Base-by-base conservation (phyloP, 2,113 vertebrate genomes). In the Ellobius talpinus region DNA sequence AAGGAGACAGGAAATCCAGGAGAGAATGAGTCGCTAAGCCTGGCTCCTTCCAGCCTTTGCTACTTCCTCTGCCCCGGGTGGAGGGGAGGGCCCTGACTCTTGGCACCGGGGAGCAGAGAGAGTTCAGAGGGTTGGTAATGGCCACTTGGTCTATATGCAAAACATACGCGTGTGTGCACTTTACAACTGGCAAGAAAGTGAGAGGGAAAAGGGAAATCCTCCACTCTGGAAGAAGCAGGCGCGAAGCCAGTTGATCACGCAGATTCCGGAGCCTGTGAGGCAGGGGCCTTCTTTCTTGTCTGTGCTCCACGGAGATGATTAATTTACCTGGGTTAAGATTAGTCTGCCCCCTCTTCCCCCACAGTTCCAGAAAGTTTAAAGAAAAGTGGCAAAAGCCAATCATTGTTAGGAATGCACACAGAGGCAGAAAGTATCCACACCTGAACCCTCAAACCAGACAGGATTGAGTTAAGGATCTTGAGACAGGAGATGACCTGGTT, bases 1-100 rank as follows among this genome's bases (percentile, higher is more conserved):
- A 86, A 72, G 52, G 68, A 93, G 97, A 89, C 98, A 98, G 98
- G 98, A 98, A 98, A 97, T 98, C 98, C 98, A 98, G 96, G 96
- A 89, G 93, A 97, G 98, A 97, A 96, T 84, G 94, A 97, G 97
- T 96, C 81, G 68, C 90, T 95, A 95, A 85, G 82, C 89, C 47
- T 76, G 95, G 79, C 96, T 98, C 96, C 82, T 93, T 97, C 96
- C 95, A 96, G 86, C 72, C 89, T 74, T 87, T 33, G 93, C 93
- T 95, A 92, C 97, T 97, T 97, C 97, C 97, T 96, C 95, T 97
- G 94, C 86, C 45, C 10, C 36, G 39, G 89, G 24, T 33, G 76
- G 39, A 50, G 92, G 68, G 92, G 78, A 47, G 81, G 58, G 86
- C 23, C 39, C 52, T 0, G 10, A 86, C 58, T 87, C 68, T 55